These are phyloP conservation scores for Contarinia nasturtii DNA, from an alignment of 1,140 invertebrate species.

Conservation along the genomic window DNA sequence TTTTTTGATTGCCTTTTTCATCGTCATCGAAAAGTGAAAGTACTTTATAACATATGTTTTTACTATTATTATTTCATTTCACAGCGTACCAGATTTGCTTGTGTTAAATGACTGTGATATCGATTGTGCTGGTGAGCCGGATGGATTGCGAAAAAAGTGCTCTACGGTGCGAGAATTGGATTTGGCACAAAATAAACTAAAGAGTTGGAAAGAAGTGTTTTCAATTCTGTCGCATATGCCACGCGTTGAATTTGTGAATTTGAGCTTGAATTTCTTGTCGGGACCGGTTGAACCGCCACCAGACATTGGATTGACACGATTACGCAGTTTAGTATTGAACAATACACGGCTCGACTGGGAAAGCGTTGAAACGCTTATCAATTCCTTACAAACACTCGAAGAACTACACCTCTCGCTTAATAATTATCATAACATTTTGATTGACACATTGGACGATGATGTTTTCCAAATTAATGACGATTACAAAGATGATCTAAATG, in stretches of 20 bases:
- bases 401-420: slow-evolving; percentile 82
- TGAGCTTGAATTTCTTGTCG: slow-evolving; percentile 70
- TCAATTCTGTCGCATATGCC: slow-evolving; percentile 71
- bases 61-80: neutral
- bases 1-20: too few species aligned
- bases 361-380: slow-evolving; percentile 55
- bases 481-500: slow-evolving; percentile 44
- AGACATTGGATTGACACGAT: slow-evolving; percentile 24
- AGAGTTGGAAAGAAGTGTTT: slow-evolving; percentile 71
- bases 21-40: too few species aligned
- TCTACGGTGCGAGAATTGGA: slow-evolving; percentile 73
- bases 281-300: slow-evolving; percentile 30
- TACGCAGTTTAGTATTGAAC: slow-evolving; percentile 64
- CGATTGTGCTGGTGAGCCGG: slow-evolving; percentile 61
- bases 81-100: slow-evolving; percentile 55
- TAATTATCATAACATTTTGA: slow-evolving; percentile 50
- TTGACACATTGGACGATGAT: slow-evolving; percentile 20
- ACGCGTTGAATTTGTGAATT: slow-evolving; percentile 69
- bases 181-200: slow-evolving; percentile 73
- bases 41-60: too few species aligned
- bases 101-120: slow-evolving; percentile 81
- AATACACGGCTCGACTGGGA: slow-evolving; percentile 69
- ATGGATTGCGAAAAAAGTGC: slow-evolving; percentile 59
- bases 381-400: slow-evolving; percentile 54
- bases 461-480: slow-evolving; percentile 24